Conservation (phyloP, 2,797 vertebrate genomes). For the Channa striata region DNA sequence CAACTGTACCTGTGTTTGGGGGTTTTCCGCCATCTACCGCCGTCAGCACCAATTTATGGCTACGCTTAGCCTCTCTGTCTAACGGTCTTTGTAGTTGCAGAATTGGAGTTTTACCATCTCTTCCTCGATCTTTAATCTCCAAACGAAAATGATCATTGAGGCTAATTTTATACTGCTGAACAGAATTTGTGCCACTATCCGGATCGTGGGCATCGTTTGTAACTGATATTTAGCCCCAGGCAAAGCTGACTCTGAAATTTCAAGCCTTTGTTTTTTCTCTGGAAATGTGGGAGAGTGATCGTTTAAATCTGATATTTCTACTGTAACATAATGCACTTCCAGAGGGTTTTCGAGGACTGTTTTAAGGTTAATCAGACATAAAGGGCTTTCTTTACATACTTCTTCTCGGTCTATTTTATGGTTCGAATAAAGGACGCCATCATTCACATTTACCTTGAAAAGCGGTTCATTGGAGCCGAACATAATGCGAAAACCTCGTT, state of each 20-base stretch:
- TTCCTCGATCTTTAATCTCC: slow-evolving; percentile 68
- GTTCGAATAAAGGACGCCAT: slow-evolving; percentile 63
- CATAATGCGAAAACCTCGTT: slow-evolving; percentile 76
- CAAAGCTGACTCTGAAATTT: slow-evolving; percentile 77
- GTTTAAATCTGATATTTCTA: slow-evolving; percentile 83
- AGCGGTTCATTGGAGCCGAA: slow-evolving; percentile 50
- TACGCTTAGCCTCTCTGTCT: slow-evolving; percentile 68
- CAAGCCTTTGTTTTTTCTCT: slow-evolving; percentile 73
- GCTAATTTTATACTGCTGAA: slow-evolving; percentile 81
- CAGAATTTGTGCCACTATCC: slow-evolving; percentile 76
- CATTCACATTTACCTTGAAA: slow-evolving; percentile 63
- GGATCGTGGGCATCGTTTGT: slow-evolving; percentile 77
- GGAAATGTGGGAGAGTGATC: slow-evolving; percentile 83
- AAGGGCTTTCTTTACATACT: slow-evolving; percentile 73
- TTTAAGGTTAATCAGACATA: slow-evolving; percentile 81
- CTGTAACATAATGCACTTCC: slow-evolving; percentile 82
- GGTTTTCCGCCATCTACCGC: slow-evolving; percentile 83
- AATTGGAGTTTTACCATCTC: slow-evolving; percentile 70
- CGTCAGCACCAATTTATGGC: slow-evolving; percentile 62
- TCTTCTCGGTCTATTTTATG: slow-evolving; percentile 69
- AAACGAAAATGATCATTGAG: slow-evolving; percentile 72
- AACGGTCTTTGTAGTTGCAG: slow-evolving; percentile 71
- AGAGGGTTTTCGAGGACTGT: slow-evolving; percentile 85
- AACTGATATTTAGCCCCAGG: slow-evolving; percentile 79
- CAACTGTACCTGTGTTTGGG: slow-evolving; percentile 58